Evolutionary conservation across 2,888 invertebrate genomes (phyloP).

Genomic region (Capitulum mitella): DNA sequence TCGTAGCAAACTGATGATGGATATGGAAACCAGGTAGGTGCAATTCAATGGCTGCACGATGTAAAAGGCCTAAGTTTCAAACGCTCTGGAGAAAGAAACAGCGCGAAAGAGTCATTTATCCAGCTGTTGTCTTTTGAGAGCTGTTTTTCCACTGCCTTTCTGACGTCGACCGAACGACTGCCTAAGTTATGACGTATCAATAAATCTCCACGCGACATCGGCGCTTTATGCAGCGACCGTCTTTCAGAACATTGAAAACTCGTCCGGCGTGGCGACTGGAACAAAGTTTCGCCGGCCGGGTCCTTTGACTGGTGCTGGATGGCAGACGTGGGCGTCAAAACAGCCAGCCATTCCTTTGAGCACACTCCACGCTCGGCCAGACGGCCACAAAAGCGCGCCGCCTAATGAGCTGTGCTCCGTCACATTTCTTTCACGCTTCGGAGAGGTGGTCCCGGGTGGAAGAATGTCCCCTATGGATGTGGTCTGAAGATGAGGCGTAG

Average conservation of each 20-base stretch:
- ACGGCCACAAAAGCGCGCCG: not conserved
- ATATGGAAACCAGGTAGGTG: too few relatives aligned
- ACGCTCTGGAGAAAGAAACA: too few relatives aligned
- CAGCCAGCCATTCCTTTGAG: not conserved
- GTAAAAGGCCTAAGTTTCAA: too few relatives aligned
- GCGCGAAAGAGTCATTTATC: too few relatives aligned
- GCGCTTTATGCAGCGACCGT: not conserved
- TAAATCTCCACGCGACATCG: not conserved
- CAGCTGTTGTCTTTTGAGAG: too few relatives aligned
- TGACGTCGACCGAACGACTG: too few relatives aligned
- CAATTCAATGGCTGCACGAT: too few relatives aligned
- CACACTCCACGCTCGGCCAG: not conserved
- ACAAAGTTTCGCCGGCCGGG: not conserved
- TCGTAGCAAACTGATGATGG: too few relatives aligned
- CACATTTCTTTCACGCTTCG: not conserved
- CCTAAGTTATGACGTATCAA: not conserved
- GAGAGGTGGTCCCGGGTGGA: not conserved
- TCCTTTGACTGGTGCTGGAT: not conserved
- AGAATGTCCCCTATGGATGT: not conserved
- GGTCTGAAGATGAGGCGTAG: not conserved
- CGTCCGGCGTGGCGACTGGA: not conserved
- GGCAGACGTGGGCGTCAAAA: not conserved
- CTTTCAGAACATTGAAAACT: not conserved
- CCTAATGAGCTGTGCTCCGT: not conserved
- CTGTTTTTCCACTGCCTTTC: too few relatives aligned